Conservation (phyloP, 2,888 invertebrate species). For the Bugulina stolonifera region DNA sequence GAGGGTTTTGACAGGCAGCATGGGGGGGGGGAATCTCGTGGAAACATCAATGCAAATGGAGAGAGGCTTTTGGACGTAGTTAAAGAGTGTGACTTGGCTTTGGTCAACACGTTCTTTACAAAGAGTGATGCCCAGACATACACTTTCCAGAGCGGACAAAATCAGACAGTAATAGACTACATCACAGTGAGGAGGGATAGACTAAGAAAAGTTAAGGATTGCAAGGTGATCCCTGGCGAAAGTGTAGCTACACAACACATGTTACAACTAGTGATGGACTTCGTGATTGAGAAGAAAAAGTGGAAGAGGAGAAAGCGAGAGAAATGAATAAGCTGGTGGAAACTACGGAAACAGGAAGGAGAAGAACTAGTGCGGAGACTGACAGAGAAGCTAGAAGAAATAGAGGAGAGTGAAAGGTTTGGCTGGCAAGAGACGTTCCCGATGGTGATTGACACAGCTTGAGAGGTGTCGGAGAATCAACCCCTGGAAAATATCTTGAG, state of each 20-base stretch:
- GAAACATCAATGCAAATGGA: not conserved
- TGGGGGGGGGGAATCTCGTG: too few relatives aligned
- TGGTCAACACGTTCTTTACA: not conserved
- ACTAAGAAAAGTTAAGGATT: not conserved
- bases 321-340: not conserved
- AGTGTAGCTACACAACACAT: not conserved
- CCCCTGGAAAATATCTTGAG: not conserved
- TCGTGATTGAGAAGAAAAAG: not conserved
- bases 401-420: not conserved
- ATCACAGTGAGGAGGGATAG: not conserved
- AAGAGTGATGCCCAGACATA: not conserved
- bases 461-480: not conserved
- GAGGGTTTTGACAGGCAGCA: too few relatives aligned
- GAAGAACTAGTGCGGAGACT: not conserved
- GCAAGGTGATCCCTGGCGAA: not conserved
- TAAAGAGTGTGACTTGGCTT: not conserved
- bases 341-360: not conserved
- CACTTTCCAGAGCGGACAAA: not conserved
- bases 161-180: not conserved
- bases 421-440: not conserved
- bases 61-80: not conserved
- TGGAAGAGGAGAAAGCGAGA: not conserved
- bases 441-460: not conserved
- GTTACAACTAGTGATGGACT: not conserved
- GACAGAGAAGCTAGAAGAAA: not conserved